Percentiles rank a stretch among this genome's conserved stretches.
phyloP scores from a whole-genome alignment of 2,113 vertebrate genomes.

The western clawed frog (Xenopus tropicalis) region DNA sequence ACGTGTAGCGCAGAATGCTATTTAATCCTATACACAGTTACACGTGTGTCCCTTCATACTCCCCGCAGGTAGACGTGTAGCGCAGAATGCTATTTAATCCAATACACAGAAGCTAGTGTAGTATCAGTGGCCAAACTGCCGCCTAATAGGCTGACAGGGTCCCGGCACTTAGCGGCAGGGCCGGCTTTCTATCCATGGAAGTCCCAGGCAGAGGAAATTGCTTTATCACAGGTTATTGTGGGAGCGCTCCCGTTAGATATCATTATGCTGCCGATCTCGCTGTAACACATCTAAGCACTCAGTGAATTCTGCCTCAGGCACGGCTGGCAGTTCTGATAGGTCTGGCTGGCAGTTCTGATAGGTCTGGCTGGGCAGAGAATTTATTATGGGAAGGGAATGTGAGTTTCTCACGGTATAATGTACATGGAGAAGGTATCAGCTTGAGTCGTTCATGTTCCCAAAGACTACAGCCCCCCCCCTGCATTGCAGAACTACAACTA shows the following conservation, averaged over 20 bases:
- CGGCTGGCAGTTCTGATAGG: neutral
- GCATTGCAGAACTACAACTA: too few relatives aligned
- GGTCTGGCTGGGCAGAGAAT: slow-evolving; percentile 6
- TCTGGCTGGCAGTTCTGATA: slow-evolving; percentile 10
- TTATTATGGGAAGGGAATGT: neutral
- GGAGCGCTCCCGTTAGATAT: slow-evolving; percentile 69
- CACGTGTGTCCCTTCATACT: too few relatives aligned
- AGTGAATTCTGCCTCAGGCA: slow-evolving; percentile 30
- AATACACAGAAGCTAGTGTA: too few relatives aligned
- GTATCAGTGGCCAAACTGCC: slow-evolving; percentile 66
- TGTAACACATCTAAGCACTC: slow-evolving; percentile 73
- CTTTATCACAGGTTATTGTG: slow-evolving; percentile 71
- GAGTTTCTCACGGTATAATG: too few relatives aligned
- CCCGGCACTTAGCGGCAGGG: slow-evolving; percentile 71
- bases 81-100: too few relatives aligned
- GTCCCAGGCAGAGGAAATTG: slow-evolving; percentile 65
- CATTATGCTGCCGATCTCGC: slow-evolving; percentile 73
- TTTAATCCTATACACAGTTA: too few relatives aligned
- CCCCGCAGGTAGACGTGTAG: too few relatives aligned
- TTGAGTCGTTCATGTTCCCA: too few relatives aligned
- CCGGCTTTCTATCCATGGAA: slow-evolving; percentile 54
- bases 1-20: too few relatives aligned
- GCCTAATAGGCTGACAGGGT: slow-evolving; percentile 78
- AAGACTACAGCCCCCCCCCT: too few relatives aligned
- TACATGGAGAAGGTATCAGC: too few relatives aligned